These are phyloP conservation scores for Callionymus lyra DNA, from an alignment of 2,113 vertebrate genomes.

Conservation along the genomic window DNA sequence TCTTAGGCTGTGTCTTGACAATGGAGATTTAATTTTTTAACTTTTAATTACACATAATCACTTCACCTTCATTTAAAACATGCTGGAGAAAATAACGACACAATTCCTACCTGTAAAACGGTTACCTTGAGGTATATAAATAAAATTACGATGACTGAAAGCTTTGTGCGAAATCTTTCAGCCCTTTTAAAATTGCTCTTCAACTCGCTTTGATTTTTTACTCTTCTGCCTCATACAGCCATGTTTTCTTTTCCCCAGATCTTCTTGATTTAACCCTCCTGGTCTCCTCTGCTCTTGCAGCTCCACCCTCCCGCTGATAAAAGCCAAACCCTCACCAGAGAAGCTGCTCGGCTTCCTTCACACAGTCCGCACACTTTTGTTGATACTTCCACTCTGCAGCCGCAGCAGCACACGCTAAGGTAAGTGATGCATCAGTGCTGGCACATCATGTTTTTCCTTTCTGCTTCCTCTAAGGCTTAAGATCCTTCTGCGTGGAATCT, in stretches of 20 bases:
- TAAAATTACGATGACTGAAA: not conserved
- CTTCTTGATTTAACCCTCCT: conserved; percentile 16
- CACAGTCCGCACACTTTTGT: conserved; percentile 61
- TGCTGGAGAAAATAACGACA: too few species aligned
- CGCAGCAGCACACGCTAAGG: conserved; percentile 58
- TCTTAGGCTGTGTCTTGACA: too few species aligned
- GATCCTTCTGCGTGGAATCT: too few species aligned
- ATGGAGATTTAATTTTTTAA: too few species aligned
- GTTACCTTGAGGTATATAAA: too few species aligned
- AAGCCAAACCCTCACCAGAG: conserved; percentile 80
- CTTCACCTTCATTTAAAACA: too few species aligned
- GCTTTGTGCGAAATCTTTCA: not conserved
- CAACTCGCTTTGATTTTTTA: not conserved
- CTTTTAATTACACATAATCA: too few species aligned
- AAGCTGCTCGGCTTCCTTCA: conserved; percentile 69
- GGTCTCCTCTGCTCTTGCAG: conserved; percentile 23
- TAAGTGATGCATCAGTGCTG: conserved; percentile 58
- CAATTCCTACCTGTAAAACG: too few species aligned
- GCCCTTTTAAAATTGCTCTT: not conserved
- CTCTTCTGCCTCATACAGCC: conserved; percentile 13
- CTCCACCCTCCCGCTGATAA: conserved; percentile 94
- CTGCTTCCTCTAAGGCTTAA: not conserved
- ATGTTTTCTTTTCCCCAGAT: conserved; percentile 1
- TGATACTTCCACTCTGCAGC: conserved; percentile 57
- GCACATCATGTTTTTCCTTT: not conserved